Conservation (phyloP, 2,888 invertebrate genomes). For the Epistrophe eligans region DNA sequence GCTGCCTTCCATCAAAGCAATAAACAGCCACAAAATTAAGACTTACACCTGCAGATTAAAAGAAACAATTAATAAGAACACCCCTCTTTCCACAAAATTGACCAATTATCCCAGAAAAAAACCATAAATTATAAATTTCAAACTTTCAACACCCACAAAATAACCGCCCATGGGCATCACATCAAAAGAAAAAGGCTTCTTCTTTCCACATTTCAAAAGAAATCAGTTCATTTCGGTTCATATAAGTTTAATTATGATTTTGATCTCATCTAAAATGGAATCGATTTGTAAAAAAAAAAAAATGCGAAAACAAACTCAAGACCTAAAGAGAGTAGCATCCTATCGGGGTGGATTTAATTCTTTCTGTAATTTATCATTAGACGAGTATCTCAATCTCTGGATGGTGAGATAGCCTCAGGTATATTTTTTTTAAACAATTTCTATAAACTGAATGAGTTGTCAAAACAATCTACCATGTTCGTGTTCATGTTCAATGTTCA, state of each 20-base stretch:
- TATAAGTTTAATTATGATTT: slow-evolving; percentile 21
- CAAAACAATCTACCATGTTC: slow-evolving; percentile 51
- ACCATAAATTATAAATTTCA: slow-evolving; percentile 36
- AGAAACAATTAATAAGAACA: neutral
- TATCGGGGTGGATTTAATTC: slow-evolving; percentile 2
- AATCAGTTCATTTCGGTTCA: neutral
- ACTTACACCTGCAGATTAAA: slow-evolving; percentile 16
- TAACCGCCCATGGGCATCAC: neutral
- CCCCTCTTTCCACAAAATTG: slow-evolving; percentile 34
- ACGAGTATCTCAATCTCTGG: neutral
- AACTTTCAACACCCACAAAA: slow-evolving; percentile 26
- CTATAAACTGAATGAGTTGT: slow-evolving; percentile 50
- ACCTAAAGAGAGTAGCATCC: slow-evolving; percentile 17
- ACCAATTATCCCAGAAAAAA: slow-evolving; percentile 51
- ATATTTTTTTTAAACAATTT: neutral
- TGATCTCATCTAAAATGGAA: slow-evolving; percentile 37
- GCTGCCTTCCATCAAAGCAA: neutral
- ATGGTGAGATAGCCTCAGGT: slow-evolving; percentile 15
- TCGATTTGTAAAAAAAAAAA: slow-evolving; percentile 50
- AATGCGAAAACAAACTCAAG: slow-evolving; percentile 20
- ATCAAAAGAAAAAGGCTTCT: slow-evolving; percentile 2
- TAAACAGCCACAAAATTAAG: slow-evolving; percentile 40
- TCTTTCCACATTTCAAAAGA: neutral
- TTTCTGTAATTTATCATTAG: slow-evolving; percentile 18
- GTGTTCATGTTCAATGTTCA: neutral